Base-by-base conservation (phyloP, 2,888 invertebrate genomes). In the Rhynchonema sp. region DNA sequence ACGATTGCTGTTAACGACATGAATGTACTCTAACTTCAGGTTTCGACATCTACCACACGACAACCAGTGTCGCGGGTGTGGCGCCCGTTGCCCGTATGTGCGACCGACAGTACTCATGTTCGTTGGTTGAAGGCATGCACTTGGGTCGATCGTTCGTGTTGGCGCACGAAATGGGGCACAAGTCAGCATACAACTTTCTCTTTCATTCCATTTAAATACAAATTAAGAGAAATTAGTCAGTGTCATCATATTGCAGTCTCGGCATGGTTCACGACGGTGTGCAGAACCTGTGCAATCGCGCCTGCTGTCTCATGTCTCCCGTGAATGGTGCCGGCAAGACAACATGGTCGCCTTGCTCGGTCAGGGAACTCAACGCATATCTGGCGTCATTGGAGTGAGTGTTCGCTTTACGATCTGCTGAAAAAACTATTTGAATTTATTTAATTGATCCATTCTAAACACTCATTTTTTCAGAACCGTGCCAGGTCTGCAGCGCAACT, bases 261-360 rank as follows among this genome's bases (percentile, higher is more conserved):
- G 72, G 72, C 57, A 72, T 72, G 72, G 70, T 73, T 1, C 72
- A 72, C 63, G 72, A 72, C 57, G 72, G 72, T 28, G 71, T 70
- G 29, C 70, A 72, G 61, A 72, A 72, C 61, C 67, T 68, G 49
- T 72, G 72, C 61, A 64, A 65, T 46, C 61, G 67, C 9, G 65
- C 66, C 6, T 70, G 71, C 56, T 72, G 69, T 63, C 62, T 72
- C 26, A 72, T 72, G 72, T 70, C 70, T 6, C 69, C 71, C 0
- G 70, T 72, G n/a, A 70, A 72, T 58, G 72, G 72, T 49, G 71
- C 71, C 28, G 72, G 72, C 17, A 72, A 72, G 62, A 72, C 72
- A 2, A 70, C 70, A 1, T 72, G 72, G 72, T 67, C 67, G 17
- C 64, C 66, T 29, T 72, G 72, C 59, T 70, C 69, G 1, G 67